phyloP scores from a whole-genome alignment of 2,797 vertebrate genomes.

The Leptodactylus fallax region DNA sequence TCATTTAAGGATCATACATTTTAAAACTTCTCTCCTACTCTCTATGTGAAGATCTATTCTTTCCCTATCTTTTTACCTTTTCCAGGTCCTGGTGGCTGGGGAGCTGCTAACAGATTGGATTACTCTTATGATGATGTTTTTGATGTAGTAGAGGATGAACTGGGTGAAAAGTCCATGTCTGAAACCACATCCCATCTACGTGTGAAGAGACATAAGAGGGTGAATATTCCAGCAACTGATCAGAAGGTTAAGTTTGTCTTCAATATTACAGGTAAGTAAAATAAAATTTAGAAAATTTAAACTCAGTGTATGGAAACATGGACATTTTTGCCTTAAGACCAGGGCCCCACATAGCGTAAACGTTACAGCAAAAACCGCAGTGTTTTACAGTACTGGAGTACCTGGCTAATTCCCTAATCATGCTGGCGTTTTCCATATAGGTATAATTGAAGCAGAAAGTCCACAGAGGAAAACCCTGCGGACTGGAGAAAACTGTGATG shows the following conservation, averaged over 20 bases:
- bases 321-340: too few relatives aligned
- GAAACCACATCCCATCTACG: conserved; percentile 72
- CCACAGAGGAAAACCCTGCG: too few relatives aligned
- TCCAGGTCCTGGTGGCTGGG: conserved; percentile 89
- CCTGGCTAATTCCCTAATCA: too few relatives aligned
- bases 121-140: conserved; percentile 91
- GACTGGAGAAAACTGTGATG: too few relatives aligned
- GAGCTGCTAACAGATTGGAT: conserved; percentile 84
- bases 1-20: background rate
- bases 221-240: conserved; percentile 80
- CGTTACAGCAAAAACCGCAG: too few relatives aligned
- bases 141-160: conserved; percentile 76
- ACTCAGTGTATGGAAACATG: too few relatives aligned
- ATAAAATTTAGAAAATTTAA: background rate
- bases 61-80: background rate
- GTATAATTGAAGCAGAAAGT: too few relatives aligned
- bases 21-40: background rate
- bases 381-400: too few relatives aligned
- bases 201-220: conserved; percentile 83
- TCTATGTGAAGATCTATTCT: background rate
- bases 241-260: conserved; percentile 97
- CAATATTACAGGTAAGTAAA: conserved; percentile 91
- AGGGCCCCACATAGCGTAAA: too few relatives aligned
- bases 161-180: conserved; percentile 69
- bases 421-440: too few relatives aligned